A percentile compares a stretch with the other conserved stretches of the same genome.
These are phyloP conservation scores for Panopea generosa DNA, from an alignment of 2,888 invertebrate species.

Conservation along the genomic window DNA sequence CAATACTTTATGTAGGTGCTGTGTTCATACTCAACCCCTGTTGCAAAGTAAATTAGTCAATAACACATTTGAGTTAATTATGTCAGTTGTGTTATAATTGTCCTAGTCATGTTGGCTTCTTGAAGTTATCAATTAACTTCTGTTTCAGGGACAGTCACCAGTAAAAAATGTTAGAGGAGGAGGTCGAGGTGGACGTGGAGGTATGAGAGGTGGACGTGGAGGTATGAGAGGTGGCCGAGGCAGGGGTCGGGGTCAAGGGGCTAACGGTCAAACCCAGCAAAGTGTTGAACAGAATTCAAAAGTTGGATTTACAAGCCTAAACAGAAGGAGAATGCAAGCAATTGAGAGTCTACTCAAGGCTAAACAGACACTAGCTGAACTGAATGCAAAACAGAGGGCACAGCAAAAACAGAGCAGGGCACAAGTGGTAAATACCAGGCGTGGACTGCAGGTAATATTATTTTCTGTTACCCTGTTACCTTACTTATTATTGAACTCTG, in stretches of 20 bases:
- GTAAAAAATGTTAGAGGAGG: constrained; percentile 3
- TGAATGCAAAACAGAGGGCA: constrained; percentile 35
- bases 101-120: too few species aligned
- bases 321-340: constrained; percentile 36
- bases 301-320: constrained; percentile 47
- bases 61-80: too few species aligned
- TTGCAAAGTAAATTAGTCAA: too few species aligned
- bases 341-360: constrained; percentile 41
- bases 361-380: constrained; percentile 39
- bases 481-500: neutral
- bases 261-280: constrained; percentile 6
- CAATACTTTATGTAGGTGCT: too few species aligned
- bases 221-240: constrained; percentile 9
- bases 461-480: too few species aligned
- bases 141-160: constrained; percentile 9
- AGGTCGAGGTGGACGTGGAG: neutral
- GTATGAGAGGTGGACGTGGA: constrained; percentile 2
- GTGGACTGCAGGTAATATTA: constrained; percentile 56
- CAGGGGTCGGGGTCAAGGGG: constrained; percentile 4
- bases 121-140: too few species aligned
- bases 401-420: constrained; percentile 34
- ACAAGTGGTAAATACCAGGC: constrained; percentile 31
- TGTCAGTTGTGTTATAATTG: too few species aligned
- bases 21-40: too few species aligned
- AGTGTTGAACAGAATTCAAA: neutral